phyloP scores from a whole-genome alignment of 1,140 invertebrate species.

The Heliconius congener region DNA sequence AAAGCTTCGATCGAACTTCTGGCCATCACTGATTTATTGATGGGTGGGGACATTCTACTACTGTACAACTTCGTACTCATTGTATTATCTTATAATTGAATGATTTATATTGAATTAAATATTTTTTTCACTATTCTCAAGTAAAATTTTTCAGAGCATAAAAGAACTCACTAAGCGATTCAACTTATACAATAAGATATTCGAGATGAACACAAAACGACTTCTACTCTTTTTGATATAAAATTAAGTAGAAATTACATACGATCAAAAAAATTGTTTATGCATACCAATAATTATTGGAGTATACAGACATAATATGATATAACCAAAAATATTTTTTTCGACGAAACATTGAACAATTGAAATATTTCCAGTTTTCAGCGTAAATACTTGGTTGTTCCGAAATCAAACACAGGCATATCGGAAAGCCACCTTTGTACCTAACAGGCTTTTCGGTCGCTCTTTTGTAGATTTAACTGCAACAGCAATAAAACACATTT shows the following conservation, averaged over 20 bases:
- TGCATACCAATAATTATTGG: too few species aligned
- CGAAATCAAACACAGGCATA: background rate
- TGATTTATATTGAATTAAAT: background rate
- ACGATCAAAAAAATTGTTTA: too few species aligned
- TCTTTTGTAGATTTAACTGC: background rate
- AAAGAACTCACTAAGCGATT: too few species aligned
- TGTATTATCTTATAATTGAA: background rate
- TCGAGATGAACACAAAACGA: too few species aligned
- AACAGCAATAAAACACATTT: background rate
- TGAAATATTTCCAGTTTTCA: background rate
- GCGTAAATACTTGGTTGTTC: background rate
- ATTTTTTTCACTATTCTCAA: background rate
- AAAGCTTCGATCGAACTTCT: background rate
- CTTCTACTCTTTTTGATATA: too few species aligned
- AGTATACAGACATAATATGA: too few species aligned
- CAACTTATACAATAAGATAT: too few species aligned
- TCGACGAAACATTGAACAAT: too few species aligned
- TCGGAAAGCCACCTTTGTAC: slow-evolving; percentile 1
- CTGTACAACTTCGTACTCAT: background rate
- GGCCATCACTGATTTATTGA: background rate
- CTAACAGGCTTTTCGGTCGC: background rate
- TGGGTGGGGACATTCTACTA: background rate
- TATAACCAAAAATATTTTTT: too few species aligned
- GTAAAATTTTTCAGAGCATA: too few species aligned
- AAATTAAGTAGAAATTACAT: too few species aligned